Conservation (phyloP, 2,888 invertebrate species). For the Folsomia manolachei region DNA sequence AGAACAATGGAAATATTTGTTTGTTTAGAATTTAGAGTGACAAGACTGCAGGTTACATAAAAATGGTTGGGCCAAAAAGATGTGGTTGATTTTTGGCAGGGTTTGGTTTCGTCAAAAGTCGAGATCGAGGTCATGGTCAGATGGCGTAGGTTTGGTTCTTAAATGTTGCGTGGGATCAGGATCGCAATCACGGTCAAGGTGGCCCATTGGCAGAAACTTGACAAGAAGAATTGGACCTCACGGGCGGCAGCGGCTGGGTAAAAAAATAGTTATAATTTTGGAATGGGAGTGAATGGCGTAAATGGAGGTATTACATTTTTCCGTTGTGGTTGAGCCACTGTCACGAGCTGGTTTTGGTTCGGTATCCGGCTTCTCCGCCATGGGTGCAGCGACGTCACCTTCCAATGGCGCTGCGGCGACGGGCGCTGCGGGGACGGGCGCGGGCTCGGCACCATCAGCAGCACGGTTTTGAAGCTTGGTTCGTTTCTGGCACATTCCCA, state of each 20-base stretch:
- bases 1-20: too few species aligned
- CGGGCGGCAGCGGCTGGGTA: neutral
- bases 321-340: too few species aligned
- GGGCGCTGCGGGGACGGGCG: neutral
- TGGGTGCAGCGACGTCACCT: neutral
- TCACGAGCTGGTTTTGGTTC: neutral
- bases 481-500: constrained; percentile 2
- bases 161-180: neutral
- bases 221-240: too few species aligned
- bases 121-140: too few species aligned
- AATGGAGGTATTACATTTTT: too few species aligned
- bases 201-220: neutral
- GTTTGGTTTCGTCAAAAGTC: too few species aligned
- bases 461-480: neutral
- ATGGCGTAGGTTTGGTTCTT: neutral
- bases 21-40: too few species aligned
- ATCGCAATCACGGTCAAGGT: neutral
- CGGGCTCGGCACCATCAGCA: neutral
- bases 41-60: too few species aligned
- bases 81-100: too few species aligned
- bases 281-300: too few species aligned
- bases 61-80: too few species aligned
- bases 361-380: neutral
- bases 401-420: neutral
- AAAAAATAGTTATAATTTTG: neutral